Evolutionary conservation across 2,113 vertebrate genomes (phyloP).

Genomic region (Apeltes quadracus): DNA sequence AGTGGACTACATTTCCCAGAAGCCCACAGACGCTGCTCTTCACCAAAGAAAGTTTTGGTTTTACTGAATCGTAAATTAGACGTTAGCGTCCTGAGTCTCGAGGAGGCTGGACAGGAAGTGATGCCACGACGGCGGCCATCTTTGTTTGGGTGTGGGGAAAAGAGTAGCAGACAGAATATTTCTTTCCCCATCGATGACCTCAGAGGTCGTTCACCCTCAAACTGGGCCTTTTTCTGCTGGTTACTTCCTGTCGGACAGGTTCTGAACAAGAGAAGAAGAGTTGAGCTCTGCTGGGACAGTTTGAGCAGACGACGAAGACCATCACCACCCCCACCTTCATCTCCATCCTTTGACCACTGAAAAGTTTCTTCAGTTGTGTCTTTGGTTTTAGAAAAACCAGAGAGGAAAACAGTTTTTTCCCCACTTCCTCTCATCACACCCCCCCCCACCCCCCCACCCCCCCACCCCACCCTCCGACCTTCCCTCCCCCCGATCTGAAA

Average conservation of each 20-base stretch:
- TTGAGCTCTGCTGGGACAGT: slow-evolving; percentile 21
- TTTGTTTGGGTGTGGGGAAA: neutral
- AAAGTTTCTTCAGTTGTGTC: slow-evolving; percentile 18
- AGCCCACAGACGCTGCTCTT: neutral
- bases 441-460: neutral
- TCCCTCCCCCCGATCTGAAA: neutral
- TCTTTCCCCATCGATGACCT: neutral
- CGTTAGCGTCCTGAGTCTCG: neutral
- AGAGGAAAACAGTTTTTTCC: slow-evolving; percentile 26
- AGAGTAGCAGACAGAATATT: neutral
- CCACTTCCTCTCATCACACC: slow-evolving; percentile 1
- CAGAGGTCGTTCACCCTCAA: neutral
- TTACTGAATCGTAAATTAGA: neutral
- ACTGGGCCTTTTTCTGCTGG: slow-evolving; percentile 33
- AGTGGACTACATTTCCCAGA: neutral
- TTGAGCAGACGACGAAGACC: slow-evolving; percentile 9
- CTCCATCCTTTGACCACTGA: neutral
- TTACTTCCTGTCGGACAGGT: slow-evolving; percentile 46
- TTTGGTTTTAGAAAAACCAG: slow-evolving; percentile 20
- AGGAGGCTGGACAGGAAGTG: neutral
- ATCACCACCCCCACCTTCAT: neutral
- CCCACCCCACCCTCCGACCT: neutral
- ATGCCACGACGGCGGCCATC: neutral
- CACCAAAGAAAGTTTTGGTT: neutral
- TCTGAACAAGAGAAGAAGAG: slow-evolving; percentile 16